Conservation (phyloP, 2,888 invertebrate genomes). For the Chesias legatella region DNA sequence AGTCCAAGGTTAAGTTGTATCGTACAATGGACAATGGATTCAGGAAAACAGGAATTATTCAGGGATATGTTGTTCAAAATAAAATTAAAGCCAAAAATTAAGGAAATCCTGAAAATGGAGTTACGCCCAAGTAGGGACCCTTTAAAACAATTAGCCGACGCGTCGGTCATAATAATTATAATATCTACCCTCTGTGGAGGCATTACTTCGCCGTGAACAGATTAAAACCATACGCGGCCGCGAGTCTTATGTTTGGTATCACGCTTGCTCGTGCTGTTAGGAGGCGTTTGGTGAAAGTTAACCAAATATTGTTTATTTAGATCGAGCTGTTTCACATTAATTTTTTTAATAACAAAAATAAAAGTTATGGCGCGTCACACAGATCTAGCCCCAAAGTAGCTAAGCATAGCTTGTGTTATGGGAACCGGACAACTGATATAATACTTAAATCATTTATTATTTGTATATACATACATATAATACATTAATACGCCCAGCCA, state of each 20-base stretch:
- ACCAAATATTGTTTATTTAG: too few relatives aligned
- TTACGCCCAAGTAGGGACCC: constrained; percentile 26
- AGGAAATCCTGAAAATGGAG: constrained; percentile 12
- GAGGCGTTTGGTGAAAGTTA: constrained; percentile 2
- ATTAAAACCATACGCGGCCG: constrained; percentile 39
- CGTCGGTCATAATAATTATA: constrained; percentile 36
- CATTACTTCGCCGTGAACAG: constrained; percentile 38
- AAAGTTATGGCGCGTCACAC: too few relatives aligned
- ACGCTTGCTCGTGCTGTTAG: constrained; percentile 26
- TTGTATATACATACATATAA: too few relatives aligned
- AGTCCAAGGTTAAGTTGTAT: constrained; percentile 2
- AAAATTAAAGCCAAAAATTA: constrained; percentile 13
- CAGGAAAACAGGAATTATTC: constrained; percentile 3
- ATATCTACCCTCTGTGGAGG: constrained; percentile 29
- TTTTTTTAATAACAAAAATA: too few relatives aligned
- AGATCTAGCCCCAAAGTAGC: too few relatives aligned
- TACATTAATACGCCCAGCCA: too few relatives aligned
- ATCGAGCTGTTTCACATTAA: too few relatives aligned
- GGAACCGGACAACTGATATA: too few relatives aligned
- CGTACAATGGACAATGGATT: background rate
- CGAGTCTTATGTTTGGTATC: constrained; percentile 38
- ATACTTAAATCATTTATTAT: too few relatives aligned
- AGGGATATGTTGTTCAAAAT: constrained; percentile 8
- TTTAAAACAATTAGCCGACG: constrained; percentile 34
- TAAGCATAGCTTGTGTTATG: too few relatives aligned